phyloP scores from a whole-genome alignment of 2,797 vertebrate species.

The Halcyon badia region DNA sequence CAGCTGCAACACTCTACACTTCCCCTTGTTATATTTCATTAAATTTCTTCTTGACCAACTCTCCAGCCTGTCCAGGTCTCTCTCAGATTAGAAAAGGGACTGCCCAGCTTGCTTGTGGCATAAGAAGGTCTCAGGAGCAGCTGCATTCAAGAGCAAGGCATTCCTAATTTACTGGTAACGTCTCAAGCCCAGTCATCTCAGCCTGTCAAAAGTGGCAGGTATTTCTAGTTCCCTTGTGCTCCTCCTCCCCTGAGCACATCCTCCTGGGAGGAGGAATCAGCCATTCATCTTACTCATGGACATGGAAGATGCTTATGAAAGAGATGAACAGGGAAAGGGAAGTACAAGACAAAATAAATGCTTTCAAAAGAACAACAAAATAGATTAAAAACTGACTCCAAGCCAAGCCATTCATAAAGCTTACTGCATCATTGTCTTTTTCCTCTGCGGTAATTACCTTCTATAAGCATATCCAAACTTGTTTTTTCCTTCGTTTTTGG shows the following conservation, averaged over 20 bases:
- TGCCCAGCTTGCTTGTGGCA: slow-evolving; percentile 55
- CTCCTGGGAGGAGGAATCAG: not conserved
- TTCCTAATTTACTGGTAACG: not conserved
- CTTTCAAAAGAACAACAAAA: not conserved
- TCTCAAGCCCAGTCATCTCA: not conserved
- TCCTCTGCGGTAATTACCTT: not conserved
- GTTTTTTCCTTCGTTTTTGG: slow-evolving; percentile 59
- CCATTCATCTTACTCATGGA: not conserved
- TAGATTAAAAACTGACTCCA: slow-evolving; percentile 5
- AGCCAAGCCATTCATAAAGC: slow-evolving; percentile 44
- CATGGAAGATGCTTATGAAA: not conserved
- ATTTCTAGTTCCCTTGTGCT: not conserved
- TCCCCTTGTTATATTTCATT: too few relatives aligned
- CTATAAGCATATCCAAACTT: slow-evolving; percentile 56
- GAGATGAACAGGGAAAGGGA: not conserved
- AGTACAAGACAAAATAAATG: not conserved
- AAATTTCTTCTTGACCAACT: too few relatives aligned
- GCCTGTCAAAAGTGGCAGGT: not conserved
- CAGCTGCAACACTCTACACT: too few relatives aligned
- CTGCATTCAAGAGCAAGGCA: slow-evolving; percentile 28
- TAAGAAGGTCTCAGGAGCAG: not conserved
- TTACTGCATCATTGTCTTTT: slow-evolving; percentile 47
- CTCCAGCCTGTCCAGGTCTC: too few relatives aligned
- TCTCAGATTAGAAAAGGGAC: slow-evolving; percentile 74
- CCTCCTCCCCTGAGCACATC: not conserved